A percentile compares a stretch with the other conserved stretches of the same genome.
phyloP scores from a whole-genome alignment of 2,797 vertebrate species.

The Allochrocebus solatus region DNA sequence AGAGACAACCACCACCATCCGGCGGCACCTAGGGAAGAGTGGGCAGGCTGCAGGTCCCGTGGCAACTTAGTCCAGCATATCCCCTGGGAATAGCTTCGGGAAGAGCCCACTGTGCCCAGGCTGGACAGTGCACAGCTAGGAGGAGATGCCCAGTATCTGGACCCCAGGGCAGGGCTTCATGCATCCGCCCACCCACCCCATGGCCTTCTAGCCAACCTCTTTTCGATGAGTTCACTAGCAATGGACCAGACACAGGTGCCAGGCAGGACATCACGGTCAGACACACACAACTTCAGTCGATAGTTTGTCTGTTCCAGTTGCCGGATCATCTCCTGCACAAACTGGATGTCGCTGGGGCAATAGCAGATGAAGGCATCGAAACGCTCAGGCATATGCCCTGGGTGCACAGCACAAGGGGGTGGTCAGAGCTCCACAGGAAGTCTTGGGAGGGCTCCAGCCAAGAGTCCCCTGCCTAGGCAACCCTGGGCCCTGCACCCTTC shows the following conservation, averaged over 20 bases:
- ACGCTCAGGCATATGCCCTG: constrained; percentile 88
- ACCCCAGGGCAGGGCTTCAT: not conserved
- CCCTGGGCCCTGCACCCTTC: not conserved
- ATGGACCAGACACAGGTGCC: constrained; percentile 97
- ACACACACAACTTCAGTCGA: constrained; percentile 95
- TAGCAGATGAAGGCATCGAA: constrained; percentile 99
- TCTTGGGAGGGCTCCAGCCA: not conserved
- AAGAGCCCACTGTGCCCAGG: not conserved
- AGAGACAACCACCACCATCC: constrained; percentile 97
- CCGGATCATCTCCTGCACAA: constrained; percentile 96
- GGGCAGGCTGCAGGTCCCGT: not conserved
- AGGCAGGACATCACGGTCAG: constrained; percentile 96
- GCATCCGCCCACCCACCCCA: not conserved
- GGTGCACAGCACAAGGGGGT: not conserved
- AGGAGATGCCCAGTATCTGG: not conserved
- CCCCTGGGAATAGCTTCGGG: not conserved
- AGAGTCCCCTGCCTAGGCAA: not conserved
- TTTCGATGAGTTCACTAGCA: constrained; percentile 96
- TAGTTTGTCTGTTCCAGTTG: constrained; percentile 92
- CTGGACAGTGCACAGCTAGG: not conserved
- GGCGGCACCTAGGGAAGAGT: constrained; percentile 89
- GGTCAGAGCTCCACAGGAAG: not conserved
- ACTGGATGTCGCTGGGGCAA: constrained; percentile 92
- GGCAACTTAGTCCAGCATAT: not conserved
- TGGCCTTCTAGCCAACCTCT: constrained; percentile 81